Conservation (phyloP, 2,797 vertebrate species). For the Anomalospiza imberbis region DNA sequence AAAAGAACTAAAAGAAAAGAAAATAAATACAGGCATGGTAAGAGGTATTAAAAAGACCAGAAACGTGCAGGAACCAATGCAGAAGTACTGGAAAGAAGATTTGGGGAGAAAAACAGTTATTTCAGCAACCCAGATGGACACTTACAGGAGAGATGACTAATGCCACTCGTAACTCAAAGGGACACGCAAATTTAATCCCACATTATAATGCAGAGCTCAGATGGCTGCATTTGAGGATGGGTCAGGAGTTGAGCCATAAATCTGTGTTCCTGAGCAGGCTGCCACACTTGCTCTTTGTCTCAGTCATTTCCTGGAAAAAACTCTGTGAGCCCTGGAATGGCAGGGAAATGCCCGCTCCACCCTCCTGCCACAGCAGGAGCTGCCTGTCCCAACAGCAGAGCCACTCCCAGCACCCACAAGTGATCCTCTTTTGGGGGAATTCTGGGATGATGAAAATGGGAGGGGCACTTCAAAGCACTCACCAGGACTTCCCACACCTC, state of each 20-base stretch:
- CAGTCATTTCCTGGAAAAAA: neutral
- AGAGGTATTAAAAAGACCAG: neutral
- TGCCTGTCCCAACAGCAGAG: accelerated
- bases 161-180: conserved; percentile 1
- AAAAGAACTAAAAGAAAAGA: neutral
- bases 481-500: accelerated
- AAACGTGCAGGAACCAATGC: neutral
- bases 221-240: neutral
- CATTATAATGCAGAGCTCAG: neutral
- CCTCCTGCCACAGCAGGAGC: accelerated
- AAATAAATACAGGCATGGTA: neutral
- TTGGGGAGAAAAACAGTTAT: neutral
- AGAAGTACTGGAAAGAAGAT: neutral
- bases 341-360: neutral
- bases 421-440: neutral
- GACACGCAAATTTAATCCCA: neutral
- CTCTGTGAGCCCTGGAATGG: neutral
- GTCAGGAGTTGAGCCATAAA: conserved; percentile 35
- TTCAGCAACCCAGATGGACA: neutral
- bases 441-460: neutral
- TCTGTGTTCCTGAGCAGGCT: neutral
- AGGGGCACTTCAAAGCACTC: neutral
- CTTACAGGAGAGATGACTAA: neutral
- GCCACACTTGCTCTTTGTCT: neutral
- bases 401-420: accelerated